Conservation (phyloP, 1,140 invertebrate genomes). For the Mercenaria mercenaria region DNA sequence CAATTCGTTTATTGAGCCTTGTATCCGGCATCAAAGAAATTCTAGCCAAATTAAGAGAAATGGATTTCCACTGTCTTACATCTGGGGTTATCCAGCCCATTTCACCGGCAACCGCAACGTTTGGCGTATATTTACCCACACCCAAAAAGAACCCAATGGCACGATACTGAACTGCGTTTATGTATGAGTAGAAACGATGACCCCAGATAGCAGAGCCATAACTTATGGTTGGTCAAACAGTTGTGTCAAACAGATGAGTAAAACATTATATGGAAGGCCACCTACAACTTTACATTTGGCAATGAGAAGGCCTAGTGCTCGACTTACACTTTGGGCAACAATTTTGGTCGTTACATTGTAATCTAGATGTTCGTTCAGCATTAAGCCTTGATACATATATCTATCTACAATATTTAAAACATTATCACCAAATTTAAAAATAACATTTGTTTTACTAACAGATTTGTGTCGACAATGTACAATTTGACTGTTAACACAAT, state of each 20-base stretch:
- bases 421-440: not conserved
- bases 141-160: not conserved
- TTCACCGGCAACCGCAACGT: not conserved
- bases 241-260: conserved; percentile 30
- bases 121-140: conserved; percentile 43
- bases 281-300: conserved; percentile 13
- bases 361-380: not conserved
- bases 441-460: not conserved
- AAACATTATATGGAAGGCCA: not conserved
- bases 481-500: conserved; percentile 24
- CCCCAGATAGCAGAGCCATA: conserved; percentile 42
- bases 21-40: not conserved
- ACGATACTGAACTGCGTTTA: conserved; percentile 21
- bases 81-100: not conserved
- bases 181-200: not conserved
- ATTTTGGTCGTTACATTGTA: too few relatives aligned
- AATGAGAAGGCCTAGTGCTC: not conserved
- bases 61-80: not conserved
- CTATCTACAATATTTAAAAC: not conserved
- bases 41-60: not conserved
- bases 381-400: not conserved
- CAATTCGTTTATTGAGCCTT: conserved; percentile 31
- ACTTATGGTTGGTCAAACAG: conserved; percentile 23
- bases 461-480: conserved; percentile 7
- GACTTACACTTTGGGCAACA: too few relatives aligned